These are phyloP conservation scores for Coecobrya sp. DNA, from an alignment of 2,888 invertebrate genomes.

Conservation along the genomic window DNA sequence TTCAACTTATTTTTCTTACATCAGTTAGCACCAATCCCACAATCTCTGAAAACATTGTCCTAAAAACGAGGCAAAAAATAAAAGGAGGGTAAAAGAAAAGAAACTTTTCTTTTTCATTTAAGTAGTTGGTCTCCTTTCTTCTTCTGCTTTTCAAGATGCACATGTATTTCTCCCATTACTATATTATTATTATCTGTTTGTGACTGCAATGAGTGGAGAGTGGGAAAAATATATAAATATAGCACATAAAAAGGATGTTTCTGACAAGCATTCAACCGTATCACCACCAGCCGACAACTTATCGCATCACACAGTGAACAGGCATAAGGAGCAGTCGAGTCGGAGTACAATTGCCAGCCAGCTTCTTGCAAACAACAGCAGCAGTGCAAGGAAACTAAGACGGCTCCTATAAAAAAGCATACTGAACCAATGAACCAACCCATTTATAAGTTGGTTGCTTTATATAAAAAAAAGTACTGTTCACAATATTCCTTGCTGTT, in stretches of 20 bases:
- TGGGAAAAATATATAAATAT: constrained; percentile 21
- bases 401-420: background rate
- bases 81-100: constrained; percentile 29
- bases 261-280: constrained; percentile 68
- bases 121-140: constrained; percentile 25
- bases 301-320: constrained; percentile 68
- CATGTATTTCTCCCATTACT: constrained; percentile 60
- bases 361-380: background rate
- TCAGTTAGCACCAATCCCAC: constrained; percentile 68
- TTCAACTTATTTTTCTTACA: constrained; percentile 51
- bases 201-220: constrained; percentile 55
- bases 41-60: constrained; percentile 54
- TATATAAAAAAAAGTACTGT: background rate
- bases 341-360: background rate
- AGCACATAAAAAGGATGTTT: constrained; percentile 50
- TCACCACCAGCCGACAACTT: constrained; percentile 78
- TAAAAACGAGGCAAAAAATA: constrained; percentile 19
- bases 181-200: constrained; percentile 67
- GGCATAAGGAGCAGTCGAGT: constrained; percentile 1
- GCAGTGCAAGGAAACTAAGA: background rate
- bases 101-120: constrained; percentile 33
- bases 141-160: constrained; percentile 52
- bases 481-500: background rate
- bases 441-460: background rate
- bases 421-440: constrained; percentile 38